Conservation (phyloP, 2,113 vertebrate genomes). For the Callopanchax toddi region DNA sequence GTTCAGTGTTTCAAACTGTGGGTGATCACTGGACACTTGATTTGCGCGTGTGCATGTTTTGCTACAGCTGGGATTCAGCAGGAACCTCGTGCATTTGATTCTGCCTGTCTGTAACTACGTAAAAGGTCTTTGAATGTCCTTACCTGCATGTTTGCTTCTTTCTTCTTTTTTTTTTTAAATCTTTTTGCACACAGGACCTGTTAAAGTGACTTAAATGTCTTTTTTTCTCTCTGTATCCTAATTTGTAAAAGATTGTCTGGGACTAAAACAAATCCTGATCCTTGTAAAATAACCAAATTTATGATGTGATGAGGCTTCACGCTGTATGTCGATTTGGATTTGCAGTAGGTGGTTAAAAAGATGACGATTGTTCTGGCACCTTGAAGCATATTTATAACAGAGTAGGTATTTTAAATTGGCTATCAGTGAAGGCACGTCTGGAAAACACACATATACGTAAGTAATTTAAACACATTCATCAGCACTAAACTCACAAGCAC, state of each 20-base stretch:
- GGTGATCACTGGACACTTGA: conserved; percentile 50
- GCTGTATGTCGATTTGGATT: conserved; percentile 20
- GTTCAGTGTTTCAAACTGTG: conserved; percentile 40
- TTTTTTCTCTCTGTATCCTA: conserved; percentile 26
- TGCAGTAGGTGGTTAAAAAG: conserved; percentile 7
- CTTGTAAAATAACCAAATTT: conserved; percentile 63
- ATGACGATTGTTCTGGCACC: conserved; percentile 20
- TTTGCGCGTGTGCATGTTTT: conserved; percentile 76
- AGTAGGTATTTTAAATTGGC: conserved; percentile 28
- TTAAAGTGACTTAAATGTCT: conserved; percentile 50
- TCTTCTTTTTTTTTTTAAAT: conserved; percentile 63
- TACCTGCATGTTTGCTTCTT: conserved; percentile 79
- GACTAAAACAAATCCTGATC: conserved; percentile 24
- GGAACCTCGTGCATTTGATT: conserved; percentile 57
- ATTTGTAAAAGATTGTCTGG: conserved; percentile 29
- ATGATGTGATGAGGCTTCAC: conserved; percentile 32
- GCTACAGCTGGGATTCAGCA: conserved; percentile 52
- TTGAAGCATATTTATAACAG: conserved; percentile 38
- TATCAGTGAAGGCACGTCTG: conserved; percentile 56
- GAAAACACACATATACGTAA: conserved; percentile 49
- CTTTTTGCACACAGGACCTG: conserved; percentile 52
- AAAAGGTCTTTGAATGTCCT: conserved; percentile 68
- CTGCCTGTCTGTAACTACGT: conserved; percentile 56
- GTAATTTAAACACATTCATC: conserved; percentile 34
- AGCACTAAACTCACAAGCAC: conserved; percentile 36